Percentiles rank a stretch among this genome's conserved stretches.
phyloP scores from a whole-genome alignment of 2,113 vertebrate species.

The Taurulus bubalis region DNA sequence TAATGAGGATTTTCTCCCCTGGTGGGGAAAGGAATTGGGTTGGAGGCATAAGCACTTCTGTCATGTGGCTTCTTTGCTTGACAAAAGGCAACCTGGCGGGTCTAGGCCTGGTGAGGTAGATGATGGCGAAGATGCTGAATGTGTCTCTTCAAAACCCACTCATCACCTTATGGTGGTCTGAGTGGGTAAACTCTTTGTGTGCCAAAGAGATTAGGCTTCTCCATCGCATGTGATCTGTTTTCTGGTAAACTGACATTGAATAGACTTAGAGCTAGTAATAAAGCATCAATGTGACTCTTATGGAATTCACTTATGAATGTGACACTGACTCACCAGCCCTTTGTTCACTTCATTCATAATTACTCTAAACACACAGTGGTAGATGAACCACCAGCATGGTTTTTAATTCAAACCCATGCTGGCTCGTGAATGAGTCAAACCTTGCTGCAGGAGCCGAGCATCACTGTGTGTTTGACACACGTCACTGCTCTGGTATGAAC shows the following conservation, averaged over 20 bases:
- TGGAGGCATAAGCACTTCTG: slow-evolving; percentile 8
- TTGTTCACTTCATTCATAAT: background rate
- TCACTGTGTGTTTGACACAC: slow-evolving; percentile 22
- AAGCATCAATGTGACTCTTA: background rate
- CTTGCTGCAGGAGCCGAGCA: slow-evolving; percentile 8
- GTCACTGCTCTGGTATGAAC: slow-evolving; percentile 64
- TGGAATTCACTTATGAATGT: background rate
- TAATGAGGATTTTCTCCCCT: slow-evolving; percentile 39
- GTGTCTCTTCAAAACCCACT: slow-evolving; percentile 30
- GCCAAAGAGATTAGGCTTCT: background rate
- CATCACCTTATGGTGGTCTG: slow-evolving; percentile 29
- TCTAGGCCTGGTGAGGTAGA: slow-evolving; percentile 30
- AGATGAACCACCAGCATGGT: background rate
- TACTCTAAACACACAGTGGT: background rate
- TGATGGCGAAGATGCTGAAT: slow-evolving; percentile 39
- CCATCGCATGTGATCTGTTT: background rate
- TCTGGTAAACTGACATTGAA: background rate
- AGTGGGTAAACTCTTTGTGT: slow-evolving; percentile 32
- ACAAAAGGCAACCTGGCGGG: slow-evolving; percentile 57
- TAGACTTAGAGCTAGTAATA: background rate
- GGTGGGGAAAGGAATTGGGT: slow-evolving; percentile 20
- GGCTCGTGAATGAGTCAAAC: background rate
- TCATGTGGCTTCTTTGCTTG: slow-evolving; percentile 27
- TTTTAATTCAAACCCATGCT: background rate
- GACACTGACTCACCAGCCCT: background rate